These are phyloP conservation scores for Brenthis ino DNA, from an alignment of 2,888 invertebrate species.

Conservation along the genomic window DNA sequence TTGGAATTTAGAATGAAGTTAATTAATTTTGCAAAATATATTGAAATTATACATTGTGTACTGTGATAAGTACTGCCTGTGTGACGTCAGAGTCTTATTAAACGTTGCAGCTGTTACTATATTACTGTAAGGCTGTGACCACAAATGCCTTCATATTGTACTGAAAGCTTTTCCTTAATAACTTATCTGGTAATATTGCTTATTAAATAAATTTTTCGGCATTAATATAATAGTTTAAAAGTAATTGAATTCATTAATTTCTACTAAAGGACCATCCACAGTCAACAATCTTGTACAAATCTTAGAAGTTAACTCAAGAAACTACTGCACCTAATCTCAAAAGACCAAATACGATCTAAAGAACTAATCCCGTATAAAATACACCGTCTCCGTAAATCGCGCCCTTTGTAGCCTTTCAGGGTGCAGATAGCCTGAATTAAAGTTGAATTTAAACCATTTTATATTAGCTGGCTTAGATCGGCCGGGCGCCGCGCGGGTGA, in stretches of 20 bases:
- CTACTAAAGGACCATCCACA: too few relatives aligned
- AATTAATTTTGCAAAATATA: slow-evolving; percentile 4
- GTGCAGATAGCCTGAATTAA: slow-evolving; percentile 80
- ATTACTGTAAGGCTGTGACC: not conserved
- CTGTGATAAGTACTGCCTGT: slow-evolving; percentile 6
- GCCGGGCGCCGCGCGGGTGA: slow-evolving; percentile 82
- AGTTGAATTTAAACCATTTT: slow-evolving; percentile 83
- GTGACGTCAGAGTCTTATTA: slow-evolving; percentile 40
- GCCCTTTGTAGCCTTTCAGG: slow-evolving; percentile 66
- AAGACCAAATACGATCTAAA: slow-evolving; percentile 21
- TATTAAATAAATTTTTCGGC: too few relatives aligned
- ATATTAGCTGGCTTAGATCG: slow-evolving; percentile 83
- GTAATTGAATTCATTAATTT: too few relatives aligned
- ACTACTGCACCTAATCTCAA: not conserved
- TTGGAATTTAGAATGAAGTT: not conserved
- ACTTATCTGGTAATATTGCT: not conserved
- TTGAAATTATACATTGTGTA: slow-evolving; percentile 4
- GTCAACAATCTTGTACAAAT: too few relatives aligned
- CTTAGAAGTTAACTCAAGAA: not conserved
- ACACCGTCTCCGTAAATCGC: slow-evolving; percentile 81
- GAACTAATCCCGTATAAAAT: slow-evolving; percentile 47
- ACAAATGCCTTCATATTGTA: slow-evolving; percentile 12
- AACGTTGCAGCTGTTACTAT: slow-evolving; percentile 41
- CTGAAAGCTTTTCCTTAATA: slow-evolving; percentile 4
- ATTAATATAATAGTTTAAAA: too few relatives aligned